These are phyloP conservation scores for Ryuthela nishihirai DNA, from an alignment of 2,888 invertebrate species.

Conservation along the genomic window DNA sequence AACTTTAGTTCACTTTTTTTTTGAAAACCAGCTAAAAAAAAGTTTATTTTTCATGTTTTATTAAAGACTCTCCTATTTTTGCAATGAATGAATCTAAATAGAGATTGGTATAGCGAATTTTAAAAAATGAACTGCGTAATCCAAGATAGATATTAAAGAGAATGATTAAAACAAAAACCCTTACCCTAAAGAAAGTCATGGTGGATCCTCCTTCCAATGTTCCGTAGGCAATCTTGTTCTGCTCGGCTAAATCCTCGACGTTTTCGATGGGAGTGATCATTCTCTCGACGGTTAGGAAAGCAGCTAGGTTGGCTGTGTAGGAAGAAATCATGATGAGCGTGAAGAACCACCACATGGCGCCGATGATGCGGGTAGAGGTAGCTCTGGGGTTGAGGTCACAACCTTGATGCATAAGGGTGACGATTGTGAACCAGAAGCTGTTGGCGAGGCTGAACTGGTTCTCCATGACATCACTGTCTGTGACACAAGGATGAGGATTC, in stretches of 20 bases:
- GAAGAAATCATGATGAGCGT: constrained; percentile 97
- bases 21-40: no score
- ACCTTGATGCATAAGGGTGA: constrained; percentile 47
- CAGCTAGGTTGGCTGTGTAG: constrained; percentile 96
- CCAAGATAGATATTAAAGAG: no score
- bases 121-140: no score
- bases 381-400: constrained; percentile 44
- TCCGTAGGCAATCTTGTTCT: constrained; percentile 89
- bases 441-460: constrained; percentile 97
- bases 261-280: constrained; percentile 94
- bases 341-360: constrained; percentile 99
- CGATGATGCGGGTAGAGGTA: constrained; percentile 80
- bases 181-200: constrained; percentile 92
- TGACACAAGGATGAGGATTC: constrained; percentile 50
- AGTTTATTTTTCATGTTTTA: no score
- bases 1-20: no score
- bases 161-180: no score
- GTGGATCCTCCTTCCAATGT: constrained; percentile 91
- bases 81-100: no score
- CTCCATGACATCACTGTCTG: constrained; percentile 67
- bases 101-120: no score
- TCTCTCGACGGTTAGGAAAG: constrained; percentile 94
- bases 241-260: constrained; percentile 90
- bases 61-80: no score
- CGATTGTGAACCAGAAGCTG: constrained; percentile 59